Percentiles rank a stretch among this genome's conserved stretches.
Conservation (phyloP, 1,140 invertebrate species). For the Eumaeus atala region DNA sequence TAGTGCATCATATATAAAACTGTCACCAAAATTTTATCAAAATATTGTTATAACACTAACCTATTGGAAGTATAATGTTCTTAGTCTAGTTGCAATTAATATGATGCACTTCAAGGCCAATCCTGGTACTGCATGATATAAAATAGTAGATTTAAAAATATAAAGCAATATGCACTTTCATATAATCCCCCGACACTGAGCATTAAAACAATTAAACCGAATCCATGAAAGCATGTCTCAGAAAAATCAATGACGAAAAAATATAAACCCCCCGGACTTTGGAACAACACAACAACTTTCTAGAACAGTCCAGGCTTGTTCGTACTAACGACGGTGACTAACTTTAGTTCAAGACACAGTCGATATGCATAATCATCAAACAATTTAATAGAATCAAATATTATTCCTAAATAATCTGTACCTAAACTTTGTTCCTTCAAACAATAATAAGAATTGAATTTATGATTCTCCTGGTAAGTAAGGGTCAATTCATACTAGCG, state of each 20-base stretch:
- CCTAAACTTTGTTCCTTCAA: too few species aligned
- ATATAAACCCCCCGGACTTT: conserved; percentile 36
- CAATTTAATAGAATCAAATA: conserved; percentile 44
- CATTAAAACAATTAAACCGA: conserved; percentile 38
- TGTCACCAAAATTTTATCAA: conserved; percentile 25
- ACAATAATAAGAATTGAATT: too few species aligned
- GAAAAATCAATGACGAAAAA: conserved; percentile 55
- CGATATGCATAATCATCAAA: conserved; percentile 53
- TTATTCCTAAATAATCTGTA: too few species aligned
- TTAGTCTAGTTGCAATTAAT: conserved; percentile 34
- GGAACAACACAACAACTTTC: conserved; percentile 54
- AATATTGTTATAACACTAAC: conserved; percentile 19
- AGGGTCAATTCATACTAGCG: too few species aligned
- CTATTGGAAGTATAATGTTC: neutral
- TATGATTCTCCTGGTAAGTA: too few species aligned
- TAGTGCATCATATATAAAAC: conserved; percentile 69
- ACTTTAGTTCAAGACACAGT: conserved; percentile 47
- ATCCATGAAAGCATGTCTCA: conserved; percentile 74
- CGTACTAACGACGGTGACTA: conserved; percentile 66
- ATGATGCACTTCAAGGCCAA: conserved; percentile 67
- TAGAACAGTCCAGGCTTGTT: conserved; percentile 62
- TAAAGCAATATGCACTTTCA: conserved; percentile 65
- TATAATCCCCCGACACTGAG: conserved; percentile 59
- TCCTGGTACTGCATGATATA: conserved; percentile 63
- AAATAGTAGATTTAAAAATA: conserved; percentile 60